Evolutionary conservation across 2,888 invertebrate species (phyloP).

Genomic region (Ophraella communa): DNA sequence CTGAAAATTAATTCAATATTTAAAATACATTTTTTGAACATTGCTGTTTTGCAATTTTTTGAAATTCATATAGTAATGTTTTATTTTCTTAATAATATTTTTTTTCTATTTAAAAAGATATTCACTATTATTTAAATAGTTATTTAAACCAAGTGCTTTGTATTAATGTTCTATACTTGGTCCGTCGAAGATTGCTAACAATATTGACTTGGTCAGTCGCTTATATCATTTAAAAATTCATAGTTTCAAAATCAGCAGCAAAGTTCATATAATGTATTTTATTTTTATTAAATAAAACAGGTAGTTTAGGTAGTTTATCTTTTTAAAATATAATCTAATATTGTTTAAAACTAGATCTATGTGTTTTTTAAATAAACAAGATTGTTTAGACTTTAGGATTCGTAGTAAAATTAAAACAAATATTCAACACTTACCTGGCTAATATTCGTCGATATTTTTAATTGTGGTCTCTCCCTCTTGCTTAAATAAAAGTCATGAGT

Average conservation of each 20-base stretch:
- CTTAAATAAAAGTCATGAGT: slow-evolving; percentile 58
- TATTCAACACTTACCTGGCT: slow-evolving; percentile 59
- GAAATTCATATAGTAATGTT: background rate
- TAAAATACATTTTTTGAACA: background rate
- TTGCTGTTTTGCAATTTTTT: background rate
- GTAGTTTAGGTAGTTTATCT: background rate
- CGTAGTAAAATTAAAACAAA: no score
- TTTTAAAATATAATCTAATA: no score
- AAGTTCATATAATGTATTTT: background rate
- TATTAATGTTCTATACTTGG: background rate
- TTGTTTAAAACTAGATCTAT: no score
- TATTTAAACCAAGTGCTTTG: background rate
- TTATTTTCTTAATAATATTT: background rate
- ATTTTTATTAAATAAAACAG: background rate
- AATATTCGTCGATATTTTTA: slow-evolving; percentile 57
- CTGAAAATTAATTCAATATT: no score
- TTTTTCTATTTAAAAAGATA: no score
- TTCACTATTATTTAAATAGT: background rate
- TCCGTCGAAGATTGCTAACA: background rate
- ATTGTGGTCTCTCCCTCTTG: slow-evolving; percentile 56
- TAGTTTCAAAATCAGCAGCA: background rate
- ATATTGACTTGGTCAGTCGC: background rate
- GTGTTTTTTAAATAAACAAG: no score
- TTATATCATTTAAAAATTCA: background rate
- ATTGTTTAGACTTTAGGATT: no score